Evolutionary conservation across 2,888 invertebrate species (phyloP).

Genomic region (Nephrotoma guestfalica): DNA sequence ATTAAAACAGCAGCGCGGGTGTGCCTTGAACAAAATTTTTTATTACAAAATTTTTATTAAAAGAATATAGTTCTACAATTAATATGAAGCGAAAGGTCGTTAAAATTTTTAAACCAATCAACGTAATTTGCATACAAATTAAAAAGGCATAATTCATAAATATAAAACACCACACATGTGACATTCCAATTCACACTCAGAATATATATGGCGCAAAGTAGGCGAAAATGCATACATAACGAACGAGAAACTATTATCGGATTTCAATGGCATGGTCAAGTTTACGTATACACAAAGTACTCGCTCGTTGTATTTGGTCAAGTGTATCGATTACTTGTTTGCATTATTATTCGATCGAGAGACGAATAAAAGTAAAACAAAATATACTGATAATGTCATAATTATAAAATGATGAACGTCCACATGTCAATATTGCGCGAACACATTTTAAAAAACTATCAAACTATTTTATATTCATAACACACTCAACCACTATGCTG

Average conservation of each 20-base stretch:
- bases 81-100: background rate
- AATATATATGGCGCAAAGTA: background rate
- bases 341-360: no score
- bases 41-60: no score
- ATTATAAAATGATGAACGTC: background rate
- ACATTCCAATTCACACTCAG: background rate
- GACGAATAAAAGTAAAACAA: background rate
- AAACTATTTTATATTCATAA: background rate
- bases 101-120: background rate
- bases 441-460: background rate
- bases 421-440: background rate
- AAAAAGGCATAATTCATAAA: background rate
- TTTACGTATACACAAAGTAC: background rate
- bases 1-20: background rate
- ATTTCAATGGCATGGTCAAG: background rate
- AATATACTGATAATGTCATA: background rate
- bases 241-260: background rate
- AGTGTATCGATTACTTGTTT: background rate
- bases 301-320: background rate
- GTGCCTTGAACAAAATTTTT: background rate
- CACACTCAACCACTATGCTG: background rate
- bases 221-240: no score
- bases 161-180: background rate
- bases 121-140: background rate
- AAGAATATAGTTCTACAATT: background rate